phyloP scores from a whole-genome alignment of 1,140 invertebrate species.

The Monochamus saltuarius region DNA sequence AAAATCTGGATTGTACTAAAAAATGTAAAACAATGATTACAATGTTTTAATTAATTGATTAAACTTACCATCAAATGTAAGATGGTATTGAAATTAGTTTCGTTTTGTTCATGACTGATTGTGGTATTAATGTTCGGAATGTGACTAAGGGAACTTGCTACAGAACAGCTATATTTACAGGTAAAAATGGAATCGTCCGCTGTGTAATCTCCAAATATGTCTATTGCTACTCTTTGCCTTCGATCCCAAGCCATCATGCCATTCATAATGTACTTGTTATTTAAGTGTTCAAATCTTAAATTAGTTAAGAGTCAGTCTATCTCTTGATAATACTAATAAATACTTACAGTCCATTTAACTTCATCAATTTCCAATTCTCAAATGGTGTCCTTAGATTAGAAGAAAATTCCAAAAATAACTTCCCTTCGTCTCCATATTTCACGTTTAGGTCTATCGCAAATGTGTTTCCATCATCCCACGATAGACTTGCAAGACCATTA shows the following conservation, averaged over 20 bases:
- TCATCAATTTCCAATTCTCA: slow-evolving; percentile 69
- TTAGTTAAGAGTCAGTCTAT: slow-evolving; percentile 1
- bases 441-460: slow-evolving; percentile 57
- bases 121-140: slow-evolving; percentile 59
- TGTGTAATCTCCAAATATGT: slow-evolving; percentile 55
- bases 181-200: slow-evolving; percentile 47
- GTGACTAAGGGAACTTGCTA: slow-evolving; percentile 60
- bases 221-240: slow-evolving; percentile 56
- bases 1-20: slow-evolving; percentile 56
- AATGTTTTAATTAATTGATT: background rate
- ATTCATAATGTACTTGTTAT: slow-evolving; percentile 47
- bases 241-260: slow-evolving; percentile 60
- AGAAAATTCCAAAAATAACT: slow-evolving; percentile 33
- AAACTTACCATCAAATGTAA: slow-evolving; percentile 52
- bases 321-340: slow-evolving; percentile 9
- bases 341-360: slow-evolving; percentile 62
- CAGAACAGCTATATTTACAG: slow-evolving; percentile 55
- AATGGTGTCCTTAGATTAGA: slow-evolving; percentile 69
- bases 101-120: slow-evolving; percentile 57
- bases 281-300: slow-evolving; percentile 51
- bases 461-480: slow-evolving; percentile 59
- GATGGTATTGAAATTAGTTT: slow-evolving; percentile 54
- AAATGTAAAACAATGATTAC: slow-evolving; percentile 4
- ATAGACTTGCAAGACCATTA: slow-evolving; percentile 47
- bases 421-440: slow-evolving; percentile 53